phyloP scores from a whole-genome alignment of 2,113 vertebrate genomes.

The Dromaius novaehollandiae region DNA sequence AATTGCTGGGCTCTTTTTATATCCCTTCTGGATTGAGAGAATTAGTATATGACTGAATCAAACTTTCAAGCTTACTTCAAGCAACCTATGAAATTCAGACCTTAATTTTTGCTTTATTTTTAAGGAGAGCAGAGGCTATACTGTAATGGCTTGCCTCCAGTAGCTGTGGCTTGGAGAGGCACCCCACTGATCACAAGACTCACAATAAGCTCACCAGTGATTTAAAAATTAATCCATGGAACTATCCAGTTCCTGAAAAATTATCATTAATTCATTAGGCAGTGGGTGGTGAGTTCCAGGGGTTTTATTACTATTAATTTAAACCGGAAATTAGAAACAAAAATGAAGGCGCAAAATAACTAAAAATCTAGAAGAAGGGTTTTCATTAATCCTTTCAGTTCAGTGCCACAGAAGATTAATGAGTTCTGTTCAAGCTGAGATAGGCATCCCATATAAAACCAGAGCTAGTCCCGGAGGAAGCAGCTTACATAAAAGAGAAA shows the following conservation, averaged over 20 bases:
- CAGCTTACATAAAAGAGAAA: not conserved
- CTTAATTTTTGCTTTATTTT: not conserved
- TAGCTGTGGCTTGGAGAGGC: not conserved
- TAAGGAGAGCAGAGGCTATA: not conserved
- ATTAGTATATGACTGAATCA: not conserved
- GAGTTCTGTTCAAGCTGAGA: constrained; percentile 20
- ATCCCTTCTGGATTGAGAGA: not conserved
- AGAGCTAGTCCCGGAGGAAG: not conserved
- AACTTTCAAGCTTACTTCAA: not conserved
- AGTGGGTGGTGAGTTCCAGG: not conserved
- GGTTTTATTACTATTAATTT: constrained; percentile 1
- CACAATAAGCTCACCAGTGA: not conserved
- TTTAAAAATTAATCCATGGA: not conserved
- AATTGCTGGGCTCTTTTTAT: not conserved
- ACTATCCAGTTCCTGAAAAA: not conserved
- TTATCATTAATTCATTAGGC: constrained; percentile 18
- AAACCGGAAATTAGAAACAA: constrained; percentile 32
- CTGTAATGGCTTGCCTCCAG: not conserved
- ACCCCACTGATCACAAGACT: not conserved
- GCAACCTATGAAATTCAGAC: not conserved
- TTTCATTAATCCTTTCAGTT: constrained; percentile 32
- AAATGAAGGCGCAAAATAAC: constrained; percentile 18
- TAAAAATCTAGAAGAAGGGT: not conserved
- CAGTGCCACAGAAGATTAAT: constrained; percentile 21
- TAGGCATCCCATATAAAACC: not conserved